These are phyloP conservation scores for Sarcophaga rosellei DNA, from an alignment of 2,888 invertebrate genomes.

Conservation along the genomic window DNA sequence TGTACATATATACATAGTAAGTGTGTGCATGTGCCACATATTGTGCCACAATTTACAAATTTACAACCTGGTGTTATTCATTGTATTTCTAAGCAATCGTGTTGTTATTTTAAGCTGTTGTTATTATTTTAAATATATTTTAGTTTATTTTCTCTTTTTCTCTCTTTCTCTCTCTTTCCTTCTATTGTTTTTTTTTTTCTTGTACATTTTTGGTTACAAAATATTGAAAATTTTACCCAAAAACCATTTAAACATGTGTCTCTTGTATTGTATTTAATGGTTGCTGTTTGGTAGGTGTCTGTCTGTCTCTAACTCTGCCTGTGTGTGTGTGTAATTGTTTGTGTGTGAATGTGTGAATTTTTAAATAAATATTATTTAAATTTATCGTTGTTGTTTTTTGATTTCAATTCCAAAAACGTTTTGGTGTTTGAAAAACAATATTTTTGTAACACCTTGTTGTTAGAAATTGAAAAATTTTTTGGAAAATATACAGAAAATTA, in stretches of 20 bases:
- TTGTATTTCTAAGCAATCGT: background rate
- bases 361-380: slow-evolving; percentile 19
- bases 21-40: background rate
- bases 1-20: too few species aligned
- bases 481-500: background rate
- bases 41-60: background rate
- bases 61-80: background rate
- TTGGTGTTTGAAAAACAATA: slow-evolving; percentile 1
- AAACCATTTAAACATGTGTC: background rate
- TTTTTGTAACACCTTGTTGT: slow-evolving; percentile 36
- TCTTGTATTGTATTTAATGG: background rate
- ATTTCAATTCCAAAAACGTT: slow-evolving; percentile 8
- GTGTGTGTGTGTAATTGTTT: background rate
- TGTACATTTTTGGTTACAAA: background rate
- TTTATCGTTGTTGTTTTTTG: background rate
- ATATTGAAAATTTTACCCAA: background rate
- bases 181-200: background rate
- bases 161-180: too few species aligned
- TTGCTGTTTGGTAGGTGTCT: background rate
- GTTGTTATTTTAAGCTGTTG: background rate
- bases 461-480: background rate
- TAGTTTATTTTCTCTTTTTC: too few species aligned
- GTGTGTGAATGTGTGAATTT: background rate
- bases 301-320: background rate
- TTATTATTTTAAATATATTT: background rate